Evolutionary conservation across 1,140 invertebrate genomes (phyloP).

Genomic region (Armadillidium nasatum): DNA sequence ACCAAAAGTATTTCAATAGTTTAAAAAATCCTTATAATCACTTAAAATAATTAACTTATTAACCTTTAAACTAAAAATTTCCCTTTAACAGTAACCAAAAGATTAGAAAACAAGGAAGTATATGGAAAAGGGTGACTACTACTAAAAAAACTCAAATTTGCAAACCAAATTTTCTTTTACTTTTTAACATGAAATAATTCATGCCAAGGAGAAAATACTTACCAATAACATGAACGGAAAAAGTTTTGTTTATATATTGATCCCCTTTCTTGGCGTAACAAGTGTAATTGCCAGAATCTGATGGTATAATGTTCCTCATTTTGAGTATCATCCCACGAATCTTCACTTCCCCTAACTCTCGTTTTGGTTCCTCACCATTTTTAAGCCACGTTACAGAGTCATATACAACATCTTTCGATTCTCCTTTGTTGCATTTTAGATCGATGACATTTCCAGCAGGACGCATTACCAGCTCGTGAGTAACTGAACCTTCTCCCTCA

Average conservation of each 20-base stretch:
- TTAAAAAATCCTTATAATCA: no score
- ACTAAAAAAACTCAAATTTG: no score
- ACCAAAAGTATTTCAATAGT: no score
- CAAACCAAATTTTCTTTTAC: not conserved
- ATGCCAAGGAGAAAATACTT: constrained; percentile 17
- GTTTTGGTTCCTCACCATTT: constrained; percentile 57
- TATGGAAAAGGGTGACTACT: no score
- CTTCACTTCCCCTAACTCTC: constrained; percentile 58
- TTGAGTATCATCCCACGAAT: constrained; percentile 63
- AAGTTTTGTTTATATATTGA: constrained; percentile 71
- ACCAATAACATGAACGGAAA: constrained; percentile 59
- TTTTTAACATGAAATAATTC: not conserved
- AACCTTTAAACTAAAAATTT: no score
- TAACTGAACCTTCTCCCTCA: not conserved
- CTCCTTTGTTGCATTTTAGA: constrained; percentile 61
- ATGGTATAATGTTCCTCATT: constrained; percentile 67
- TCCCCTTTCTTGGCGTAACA: constrained; percentile 73
- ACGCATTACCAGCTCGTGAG: not conserved
- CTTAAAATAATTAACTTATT: no score
- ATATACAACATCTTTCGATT: constrained; percentile 47
- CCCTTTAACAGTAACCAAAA: no score
- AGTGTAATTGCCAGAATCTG: constrained; percentile 67
- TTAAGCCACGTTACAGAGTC: not conserved
- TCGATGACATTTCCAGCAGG: constrained; percentile 64
- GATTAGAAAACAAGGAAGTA: no score